These are phyloP conservation scores for Bugula neritina DNA, from an alignment of 2,888 invertebrate genomes.

Conservation along the genomic window DNA sequence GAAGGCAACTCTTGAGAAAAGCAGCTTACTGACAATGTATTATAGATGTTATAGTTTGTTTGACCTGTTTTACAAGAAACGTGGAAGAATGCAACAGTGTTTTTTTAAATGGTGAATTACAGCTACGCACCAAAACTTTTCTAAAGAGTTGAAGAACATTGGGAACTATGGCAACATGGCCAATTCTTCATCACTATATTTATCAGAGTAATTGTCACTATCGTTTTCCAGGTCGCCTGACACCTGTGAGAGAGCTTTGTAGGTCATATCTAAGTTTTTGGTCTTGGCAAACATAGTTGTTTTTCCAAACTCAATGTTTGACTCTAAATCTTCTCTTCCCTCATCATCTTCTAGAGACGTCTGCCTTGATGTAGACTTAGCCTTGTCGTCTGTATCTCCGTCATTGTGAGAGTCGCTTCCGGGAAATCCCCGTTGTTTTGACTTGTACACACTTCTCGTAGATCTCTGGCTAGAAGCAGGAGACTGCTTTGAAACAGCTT, in stretches of 20 bases:
- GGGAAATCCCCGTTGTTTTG: not conserved
- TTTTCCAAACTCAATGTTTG: constrained; percentile 10
- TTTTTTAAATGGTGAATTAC: too few species aligned
- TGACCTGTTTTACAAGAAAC: too few species aligned
- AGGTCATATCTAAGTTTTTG: not conserved
- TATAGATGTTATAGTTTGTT: too few species aligned
- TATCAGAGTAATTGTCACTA: constrained; percentile 21
- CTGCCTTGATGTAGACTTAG: not conserved
- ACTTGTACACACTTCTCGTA: not conserved
- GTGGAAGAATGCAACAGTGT: too few species aligned
- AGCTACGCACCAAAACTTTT: too few species aligned
- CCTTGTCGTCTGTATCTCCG: not conserved
- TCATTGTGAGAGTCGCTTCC: not conserved
- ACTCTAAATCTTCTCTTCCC: constrained; percentile 11
- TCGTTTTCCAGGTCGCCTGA: not conserved
- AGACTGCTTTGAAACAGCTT: not conserved
- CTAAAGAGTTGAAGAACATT: too few species aligned
- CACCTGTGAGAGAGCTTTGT: constrained; percentile 17
- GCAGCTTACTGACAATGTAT: too few species aligned
- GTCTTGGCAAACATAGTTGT: constrained; percentile 19
- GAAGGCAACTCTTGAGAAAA: too few species aligned
- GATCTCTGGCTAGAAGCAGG: not conserved
- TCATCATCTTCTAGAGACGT: not conserved
- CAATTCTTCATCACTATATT: constrained; percentile 4
- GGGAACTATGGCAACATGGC: too few species aligned